These are phyloP conservation scores for Drosophila acutilabella DNA, from an alignment of 2,888 invertebrate species.

Conservation along the genomic window DNA sequence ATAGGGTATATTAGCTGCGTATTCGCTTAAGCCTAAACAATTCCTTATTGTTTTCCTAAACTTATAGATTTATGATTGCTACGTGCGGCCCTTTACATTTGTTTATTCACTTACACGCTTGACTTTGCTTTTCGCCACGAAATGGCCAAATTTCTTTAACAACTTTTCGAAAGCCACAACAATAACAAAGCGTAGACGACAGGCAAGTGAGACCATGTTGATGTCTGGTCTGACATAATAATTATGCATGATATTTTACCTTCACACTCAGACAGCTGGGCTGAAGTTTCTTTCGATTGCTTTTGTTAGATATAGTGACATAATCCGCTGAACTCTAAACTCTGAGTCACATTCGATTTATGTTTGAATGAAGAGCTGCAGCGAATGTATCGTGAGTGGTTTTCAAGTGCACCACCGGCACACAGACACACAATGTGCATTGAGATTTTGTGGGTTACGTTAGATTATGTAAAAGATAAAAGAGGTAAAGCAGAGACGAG, in stretches of 20 bases:
- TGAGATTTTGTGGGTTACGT: conserved; percentile 65
- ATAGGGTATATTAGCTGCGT: conserved; percentile 1
- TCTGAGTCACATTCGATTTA: neutral
- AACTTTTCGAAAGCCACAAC: conserved; percentile 63
- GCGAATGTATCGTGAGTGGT: conserved; percentile 6
- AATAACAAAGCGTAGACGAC: conserved; percentile 27
- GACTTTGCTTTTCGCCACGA: conserved; percentile 28
- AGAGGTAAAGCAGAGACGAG: no score
- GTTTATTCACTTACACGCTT: conserved; percentile 26
- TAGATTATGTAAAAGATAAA: conserved; percentile 52
- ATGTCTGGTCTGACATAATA: conserved; percentile 71
- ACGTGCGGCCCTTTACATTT: conserved; percentile 24
- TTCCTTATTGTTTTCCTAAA: neutral
- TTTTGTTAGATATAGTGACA: conserved; percentile 49
- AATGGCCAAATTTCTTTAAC: conserved; percentile 51
- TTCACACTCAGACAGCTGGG: conserved; percentile 59
- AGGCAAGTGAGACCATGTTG: conserved; percentile 10
- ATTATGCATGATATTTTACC: conserved; percentile 69
- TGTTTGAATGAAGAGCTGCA: conserved; percentile 7
- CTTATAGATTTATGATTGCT: conserved; percentile 33
- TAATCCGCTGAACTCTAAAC: conserved; percentile 51
- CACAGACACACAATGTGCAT: conserved; percentile 44
- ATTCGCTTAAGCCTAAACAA: no score
- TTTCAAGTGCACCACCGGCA: conserved; percentile 58
- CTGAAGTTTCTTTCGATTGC: conserved; percentile 43